Conservation (phyloP, 2,888 invertebrate species). For the Dolichomitus sp. region DNA sequence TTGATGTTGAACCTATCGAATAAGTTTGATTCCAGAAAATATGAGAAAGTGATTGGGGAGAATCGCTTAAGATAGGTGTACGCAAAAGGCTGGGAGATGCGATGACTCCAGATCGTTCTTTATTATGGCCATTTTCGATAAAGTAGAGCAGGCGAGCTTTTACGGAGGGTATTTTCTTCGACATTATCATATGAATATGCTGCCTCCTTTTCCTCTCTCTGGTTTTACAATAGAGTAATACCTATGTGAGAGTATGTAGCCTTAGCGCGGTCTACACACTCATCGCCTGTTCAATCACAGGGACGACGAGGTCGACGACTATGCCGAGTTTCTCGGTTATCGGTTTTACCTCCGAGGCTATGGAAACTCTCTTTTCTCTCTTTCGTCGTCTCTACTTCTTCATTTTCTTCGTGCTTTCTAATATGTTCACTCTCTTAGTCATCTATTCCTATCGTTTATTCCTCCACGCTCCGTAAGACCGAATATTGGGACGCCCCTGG, state of each 20-base stretch:
- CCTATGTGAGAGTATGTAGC: constrained; percentile 3
- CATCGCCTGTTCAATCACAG: constrained; percentile 50
- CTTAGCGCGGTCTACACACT: constrained; percentile 9
- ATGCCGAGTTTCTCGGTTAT: constrained; percentile 51
- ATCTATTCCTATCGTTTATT: constrained; percentile 62
- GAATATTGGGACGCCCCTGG: constrained; percentile 65
- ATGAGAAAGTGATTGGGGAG: constrained; percentile 28
- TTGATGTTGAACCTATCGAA: neutral
- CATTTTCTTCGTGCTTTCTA: constrained; percentile 31
- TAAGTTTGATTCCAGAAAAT: constrained; percentile 4
- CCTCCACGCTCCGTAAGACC: constrained; percentile 54
- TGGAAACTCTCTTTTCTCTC: constrained; percentile 7
- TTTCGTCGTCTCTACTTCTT: neutral
- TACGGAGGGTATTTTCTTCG: constrained; percentile 35
- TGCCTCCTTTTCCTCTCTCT: constrained; percentile 12
- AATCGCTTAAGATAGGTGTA: constrained; percentile 7
- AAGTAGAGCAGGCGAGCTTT: constrained; percentile 43
- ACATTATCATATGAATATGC: constrained; percentile 64
- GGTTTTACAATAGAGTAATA: constrained; percentile 37
- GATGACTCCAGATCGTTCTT: constrained; percentile 15
- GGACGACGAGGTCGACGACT: constrained; percentile 40
- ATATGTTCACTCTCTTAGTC: constrained; percentile 51
- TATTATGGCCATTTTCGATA: constrained; percentile 28
- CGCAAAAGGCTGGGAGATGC: neutral
- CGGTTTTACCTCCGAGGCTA: constrained; percentile 49